A percentile compares a stretch with the other conserved stretches of the same genome.
phyloP scores from a whole-genome alignment of 2,888 invertebrate genomes.

The Erebia palarica region DNA sequence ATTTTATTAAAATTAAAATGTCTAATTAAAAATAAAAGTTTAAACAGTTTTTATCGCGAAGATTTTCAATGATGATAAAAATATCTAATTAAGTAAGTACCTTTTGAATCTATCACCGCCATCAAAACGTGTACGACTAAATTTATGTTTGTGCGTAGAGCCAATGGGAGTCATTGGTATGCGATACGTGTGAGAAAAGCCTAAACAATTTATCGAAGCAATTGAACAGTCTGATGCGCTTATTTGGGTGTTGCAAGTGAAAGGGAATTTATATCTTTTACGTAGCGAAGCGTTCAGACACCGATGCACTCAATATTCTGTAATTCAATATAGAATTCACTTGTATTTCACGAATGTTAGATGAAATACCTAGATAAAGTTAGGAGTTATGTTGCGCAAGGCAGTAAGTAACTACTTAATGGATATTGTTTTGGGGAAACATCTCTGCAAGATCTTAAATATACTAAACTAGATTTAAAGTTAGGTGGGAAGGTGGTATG shows the following conservation, averaged over 20 bases:
- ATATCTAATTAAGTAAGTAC: background rate
- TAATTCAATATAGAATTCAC: slow-evolving; percentile 20
- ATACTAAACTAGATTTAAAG: background rate
- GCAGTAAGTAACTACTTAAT: background rate
- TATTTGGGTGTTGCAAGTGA: slow-evolving; percentile 40
- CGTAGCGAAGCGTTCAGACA: slow-evolving; percentile 26
- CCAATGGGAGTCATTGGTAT: slow-evolving; percentile 1
- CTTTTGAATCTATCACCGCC: no score
- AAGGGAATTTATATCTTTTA: slow-evolving; percentile 39
- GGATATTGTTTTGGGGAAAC: slow-evolving; percentile 9
- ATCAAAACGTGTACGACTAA: no score
- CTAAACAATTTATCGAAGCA: slow-evolving; percentile 36
- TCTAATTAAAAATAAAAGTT: no score
- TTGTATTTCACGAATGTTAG: slow-evolving; percentile 14
- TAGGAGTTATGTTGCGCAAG: slow-evolving; percentile 19
- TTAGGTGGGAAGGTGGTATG: background rate
- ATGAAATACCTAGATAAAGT: slow-evolving; percentile 10
- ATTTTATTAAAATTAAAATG: no score
- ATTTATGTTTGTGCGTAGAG: background rate
- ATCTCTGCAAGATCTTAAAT: slow-evolving; percentile 11
- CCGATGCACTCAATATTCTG: slow-evolving; percentile 15
- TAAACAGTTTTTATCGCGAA: no score
- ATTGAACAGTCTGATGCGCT: slow-evolving; percentile 42
- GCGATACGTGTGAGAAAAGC: slow-evolving; percentile 22
- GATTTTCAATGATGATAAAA: no score